Conservation (phyloP, 2,113 vertebrate species). For the Enhydra lutris region DNA sequence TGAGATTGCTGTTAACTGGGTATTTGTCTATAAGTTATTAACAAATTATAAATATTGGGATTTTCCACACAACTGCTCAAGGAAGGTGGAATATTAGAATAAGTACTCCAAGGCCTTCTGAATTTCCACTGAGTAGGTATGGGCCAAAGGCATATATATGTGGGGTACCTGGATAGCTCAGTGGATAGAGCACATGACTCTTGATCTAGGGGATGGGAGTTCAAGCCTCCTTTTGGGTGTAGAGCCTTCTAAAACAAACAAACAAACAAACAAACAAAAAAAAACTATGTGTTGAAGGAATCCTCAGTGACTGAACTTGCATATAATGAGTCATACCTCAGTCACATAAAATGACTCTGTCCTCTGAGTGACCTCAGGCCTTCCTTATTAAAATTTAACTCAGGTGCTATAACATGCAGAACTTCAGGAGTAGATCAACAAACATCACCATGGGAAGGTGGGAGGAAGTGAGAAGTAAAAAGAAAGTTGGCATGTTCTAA, state of each 20-base stretch:
- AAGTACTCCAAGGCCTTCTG: neutral
- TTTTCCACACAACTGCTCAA: neutral
- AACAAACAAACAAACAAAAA: neutral
- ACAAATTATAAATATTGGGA: neutral
- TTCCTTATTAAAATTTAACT: neutral
- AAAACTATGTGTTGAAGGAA: neutral
- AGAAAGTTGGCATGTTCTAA: neutral
- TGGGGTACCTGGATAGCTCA: neutral
- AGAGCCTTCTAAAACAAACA: neutral
- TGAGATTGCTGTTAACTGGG: neutral
- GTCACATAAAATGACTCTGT: neutral
- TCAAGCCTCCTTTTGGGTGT: neutral
- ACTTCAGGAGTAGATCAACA: neutral
- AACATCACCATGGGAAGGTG: neutral
- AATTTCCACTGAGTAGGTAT: neutral
- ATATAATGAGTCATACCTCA: neutral
- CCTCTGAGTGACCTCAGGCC: neutral
- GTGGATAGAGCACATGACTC: neutral
- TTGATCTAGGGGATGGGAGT: neutral
- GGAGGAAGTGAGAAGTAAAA: neutral
- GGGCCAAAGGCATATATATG: neutral
- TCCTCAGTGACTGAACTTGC: neutral
- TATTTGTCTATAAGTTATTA: neutral
- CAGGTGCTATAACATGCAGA: neutral
- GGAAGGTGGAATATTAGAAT: neutral